Percentiles rank a stretch among this genome's conserved stretches.
Conservation (phyloP, 2,888 invertebrate genomes). For the Merodon equestris region DNA sequence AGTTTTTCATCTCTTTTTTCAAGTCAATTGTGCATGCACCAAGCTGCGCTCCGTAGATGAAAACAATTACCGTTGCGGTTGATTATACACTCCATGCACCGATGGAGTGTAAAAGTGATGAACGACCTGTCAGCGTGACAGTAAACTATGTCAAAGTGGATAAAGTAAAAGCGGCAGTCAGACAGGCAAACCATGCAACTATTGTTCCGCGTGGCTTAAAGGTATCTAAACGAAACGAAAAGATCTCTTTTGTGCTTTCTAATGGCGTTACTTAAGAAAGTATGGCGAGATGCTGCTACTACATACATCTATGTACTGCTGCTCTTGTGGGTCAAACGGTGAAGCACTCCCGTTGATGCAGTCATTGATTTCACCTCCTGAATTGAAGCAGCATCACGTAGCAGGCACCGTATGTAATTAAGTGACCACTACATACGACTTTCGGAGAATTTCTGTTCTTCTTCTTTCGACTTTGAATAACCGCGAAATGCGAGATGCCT, state of each 20-base stretch:
- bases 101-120: constrained; percentile 66
- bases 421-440: constrained; percentile 37
- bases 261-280: constrained; percentile 31
- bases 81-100: constrained; percentile 61
- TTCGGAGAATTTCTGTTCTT: constrained; percentile 28
- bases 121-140: constrained; percentile 67
- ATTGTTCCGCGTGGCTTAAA: constrained; percentile 28
- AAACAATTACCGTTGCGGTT: constrained; percentile 61
- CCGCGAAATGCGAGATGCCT: constrained; percentile 40
- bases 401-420: constrained; percentile 35
- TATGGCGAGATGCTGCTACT: constrained; percentile 8
- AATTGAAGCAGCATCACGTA: constrained; percentile 28
- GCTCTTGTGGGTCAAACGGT: constrained; percentile 37
- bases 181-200: not conserved
- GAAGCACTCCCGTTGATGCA: constrained; percentile 21
- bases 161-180: constrained; percentile 55
- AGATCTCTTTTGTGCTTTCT: constrained; percentile 46
- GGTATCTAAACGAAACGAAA: constrained; percentile 6
- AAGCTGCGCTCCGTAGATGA: constrained; percentile 24
- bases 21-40: constrained; percentile 58
- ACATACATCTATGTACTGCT: constrained; percentile 12
- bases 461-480: constrained; percentile 11
- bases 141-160: constrained; percentile 56
- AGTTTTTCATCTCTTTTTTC: constrained; percentile 31
- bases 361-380: constrained; percentile 35